A percentile compares a stretch with the other conserved stretches of the same genome.
Evolutionary conservation across 2,888 invertebrate species (phyloP).

Genomic region (Sminthurinus aureus): DNA sequence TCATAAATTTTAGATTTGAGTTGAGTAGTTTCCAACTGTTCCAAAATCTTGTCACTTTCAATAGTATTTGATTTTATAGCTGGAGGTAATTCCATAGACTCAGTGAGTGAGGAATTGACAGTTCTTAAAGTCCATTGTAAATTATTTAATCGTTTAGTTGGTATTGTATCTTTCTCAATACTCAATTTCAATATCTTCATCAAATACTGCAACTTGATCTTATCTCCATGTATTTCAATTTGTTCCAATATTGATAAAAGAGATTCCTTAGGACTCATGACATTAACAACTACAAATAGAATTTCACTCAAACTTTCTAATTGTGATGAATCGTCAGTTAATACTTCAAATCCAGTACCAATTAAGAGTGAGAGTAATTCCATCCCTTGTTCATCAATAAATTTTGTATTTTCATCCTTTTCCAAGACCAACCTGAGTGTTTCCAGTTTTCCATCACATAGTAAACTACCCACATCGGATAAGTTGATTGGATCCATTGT

Average conservation of each 20-base stretch:
- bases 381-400: background rate
- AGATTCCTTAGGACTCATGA: constrained; percentile 50
- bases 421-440: background rate
- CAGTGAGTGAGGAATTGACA: background rate
- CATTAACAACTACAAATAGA: constrained; percentile 43
- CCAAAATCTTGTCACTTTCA: background rate
- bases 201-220: constrained; percentile 18
- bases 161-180: constrained; percentile 9
- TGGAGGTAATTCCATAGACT: constrained; percentile 6
- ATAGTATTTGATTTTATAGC: background rate
- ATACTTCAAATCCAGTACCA: background rate
- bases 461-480: background rate
- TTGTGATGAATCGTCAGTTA: background rate
- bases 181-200: background rate
- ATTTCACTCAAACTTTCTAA: constrained; percentile 16
- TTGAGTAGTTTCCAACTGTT: background rate
- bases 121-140: constrained; percentile 18
- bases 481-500: background rate
- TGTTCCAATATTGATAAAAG: constrained; percentile 39
- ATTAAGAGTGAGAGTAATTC: background rate
- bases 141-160: constrained; percentile 17
- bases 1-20: background rate
- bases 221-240: constrained; percentile 64
- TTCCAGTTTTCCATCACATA: background rate
- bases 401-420: background rate